Percentiles rank a stretch among this genome's conserved stretches.
Conservation (phyloP, 2,113 vertebrate species). For the Cygnus buccinator region DNA sequence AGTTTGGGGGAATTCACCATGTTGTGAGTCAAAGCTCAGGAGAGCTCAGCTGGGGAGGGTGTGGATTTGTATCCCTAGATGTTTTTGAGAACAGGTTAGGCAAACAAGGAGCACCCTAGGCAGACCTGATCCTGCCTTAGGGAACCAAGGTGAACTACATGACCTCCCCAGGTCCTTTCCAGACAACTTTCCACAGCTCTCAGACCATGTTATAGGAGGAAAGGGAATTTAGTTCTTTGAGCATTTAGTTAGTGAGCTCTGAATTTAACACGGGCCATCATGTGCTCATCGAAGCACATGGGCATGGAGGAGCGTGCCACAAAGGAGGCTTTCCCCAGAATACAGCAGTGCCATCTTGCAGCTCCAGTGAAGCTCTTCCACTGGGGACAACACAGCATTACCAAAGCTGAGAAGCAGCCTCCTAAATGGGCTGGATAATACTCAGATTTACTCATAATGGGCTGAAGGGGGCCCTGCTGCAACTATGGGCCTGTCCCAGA, state of each 20-base stretch:
- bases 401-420: not conserved
- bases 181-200: not conserved
- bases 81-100: constrained; percentile 7
- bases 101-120: not conserved
- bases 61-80: not conserved
- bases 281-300: not conserved
- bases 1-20: not conserved
- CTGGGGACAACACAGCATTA: not conserved
- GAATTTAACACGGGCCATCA: not conserved
- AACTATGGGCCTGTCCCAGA: not conserved
- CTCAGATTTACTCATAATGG: not conserved
- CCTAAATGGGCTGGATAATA: not conserved
- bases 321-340: not conserved
- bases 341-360: not conserved
- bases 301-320: not conserved
- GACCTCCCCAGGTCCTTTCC: not conserved
- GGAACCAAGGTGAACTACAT: not conserved
- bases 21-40: constrained; percentile 28
- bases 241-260: not conserved
- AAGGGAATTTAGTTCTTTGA: not conserved
- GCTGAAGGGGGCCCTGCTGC: not conserved
- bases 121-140: not conserved
- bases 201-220: not conserved
- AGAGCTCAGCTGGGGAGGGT: not conserved
- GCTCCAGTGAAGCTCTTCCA: not conserved